Conservation (phyloP, 2,888 invertebrate genomes). For the Hirtodrosophila alboralis region DNA sequence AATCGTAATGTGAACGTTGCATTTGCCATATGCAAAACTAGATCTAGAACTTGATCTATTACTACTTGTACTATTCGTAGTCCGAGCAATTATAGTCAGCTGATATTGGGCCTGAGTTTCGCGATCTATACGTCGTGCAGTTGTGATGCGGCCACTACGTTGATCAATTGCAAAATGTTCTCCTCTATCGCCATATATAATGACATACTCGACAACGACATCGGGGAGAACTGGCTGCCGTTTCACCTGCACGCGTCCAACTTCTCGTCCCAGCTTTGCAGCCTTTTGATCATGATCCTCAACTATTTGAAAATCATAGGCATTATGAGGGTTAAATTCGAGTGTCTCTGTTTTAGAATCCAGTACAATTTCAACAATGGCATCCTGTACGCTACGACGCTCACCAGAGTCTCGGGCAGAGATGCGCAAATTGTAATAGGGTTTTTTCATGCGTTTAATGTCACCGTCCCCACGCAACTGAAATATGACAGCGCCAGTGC, state of each 20-base stretch:
- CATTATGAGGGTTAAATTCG: slow-evolving; percentile 90
- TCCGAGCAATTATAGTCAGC: slow-evolving; percentile 91
- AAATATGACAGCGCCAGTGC: slow-evolving; percentile 89
- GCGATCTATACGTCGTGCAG: slow-evolving; percentile 92
- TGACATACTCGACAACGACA: slow-evolving; percentile 86
- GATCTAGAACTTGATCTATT: slow-evolving; percentile 2
- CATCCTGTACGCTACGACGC: slow-evolving; percentile 89
- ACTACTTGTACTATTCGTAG: slow-evolving; percentile 66
- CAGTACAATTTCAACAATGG: slow-evolving; percentile 92
- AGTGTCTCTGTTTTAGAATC: slow-evolving; percentile 89
- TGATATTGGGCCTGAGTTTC: slow-evolving; percentile 91
- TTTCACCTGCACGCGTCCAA: slow-evolving; percentile 90
- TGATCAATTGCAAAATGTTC: slow-evolving; percentile 92
- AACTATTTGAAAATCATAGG: slow-evolving; percentile 92
- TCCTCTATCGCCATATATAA: slow-evolving; percentile 83
- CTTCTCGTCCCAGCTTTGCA: slow-evolving; percentile 88
- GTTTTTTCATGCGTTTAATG: slow-evolving; percentile 84
- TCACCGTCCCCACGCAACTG: slow-evolving; percentile 85
- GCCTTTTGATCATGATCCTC: slow-evolving; percentile 90
- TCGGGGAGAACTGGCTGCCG: slow-evolving; percentile 20
- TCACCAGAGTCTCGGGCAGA: slow-evolving; percentile 93
- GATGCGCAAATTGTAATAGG: slow-evolving; percentile 89
- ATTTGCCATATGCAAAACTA: slow-evolving; percentile 91
- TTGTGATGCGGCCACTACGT: slow-evolving; percentile 90
- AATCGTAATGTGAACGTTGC: slow-evolving; percentile 91